Base-by-base conservation (phyloP, 2,888 invertebrate species). In the Sicus ferrugineus region DNA sequence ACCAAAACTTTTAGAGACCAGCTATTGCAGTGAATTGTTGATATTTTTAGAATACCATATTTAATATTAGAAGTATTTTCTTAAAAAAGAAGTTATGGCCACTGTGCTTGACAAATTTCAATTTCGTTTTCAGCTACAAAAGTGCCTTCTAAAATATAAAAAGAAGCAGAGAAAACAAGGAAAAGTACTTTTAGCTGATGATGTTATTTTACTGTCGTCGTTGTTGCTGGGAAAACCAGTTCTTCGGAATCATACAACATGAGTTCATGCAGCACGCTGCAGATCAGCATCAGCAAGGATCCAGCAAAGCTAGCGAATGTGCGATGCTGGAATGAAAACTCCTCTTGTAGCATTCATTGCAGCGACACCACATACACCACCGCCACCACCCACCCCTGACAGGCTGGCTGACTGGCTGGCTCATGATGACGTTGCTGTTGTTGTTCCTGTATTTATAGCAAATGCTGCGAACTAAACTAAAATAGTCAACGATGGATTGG, bases 41-140 rank as follows among this genome's bases (percentile, higher is more conserved):
- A n/a, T n/a, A n/a, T n/a, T n/a, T n/a, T n/a, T n/a, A n/a, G n/a
- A n/a, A n/a, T n/a, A n/a, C n/a, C n/a, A n/a, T n/a, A n/a, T n/a
- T n/a, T n/a, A n/a, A n/a, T n/a, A n/a, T n/a, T n/a, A n/a, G n/a
- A n/a, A n/a, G n/a, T n/a, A n/a, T n/a, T n/a, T n/a, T n/a, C n/a
- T n/a, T n/a, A n/a, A n/a, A n/a, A n/a, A n/a, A n/a, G n/a, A n/a
- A n/a, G n/a, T n/a, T n/a, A n/a, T n/a, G n/a, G n/a, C n/a, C n/a
- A n/a, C n/a, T n/a, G n/a, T n/a, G n/a, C n/a, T n/a, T n/a, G n/a
- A 42, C 19, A 56, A 63, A 63, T 68, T 68, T 69, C 65, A 54
- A 61, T 66, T 69, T 61, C 59, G 46, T 69, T 69, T 66, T 66
- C 28, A 59, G 38, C 65, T 34, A 65, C 34, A 65, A 52, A 42